Percentiles rank a stretch among this genome's conserved stretches.
Conservation (phyloP, 1,140 invertebrate genomes). For the Plectrocnemia conspersa region DNA sequence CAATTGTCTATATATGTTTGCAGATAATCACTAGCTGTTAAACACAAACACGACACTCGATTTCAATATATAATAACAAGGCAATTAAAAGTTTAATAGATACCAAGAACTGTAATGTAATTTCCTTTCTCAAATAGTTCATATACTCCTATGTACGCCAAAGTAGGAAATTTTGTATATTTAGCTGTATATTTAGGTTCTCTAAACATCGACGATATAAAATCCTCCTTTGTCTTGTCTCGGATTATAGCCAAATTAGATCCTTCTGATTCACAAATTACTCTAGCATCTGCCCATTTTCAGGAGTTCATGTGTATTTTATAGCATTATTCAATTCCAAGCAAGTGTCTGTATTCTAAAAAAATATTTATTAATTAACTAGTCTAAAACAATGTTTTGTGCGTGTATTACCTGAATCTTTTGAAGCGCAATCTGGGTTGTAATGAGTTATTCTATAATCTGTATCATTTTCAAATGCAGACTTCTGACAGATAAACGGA, state of each 20-base stretch:
- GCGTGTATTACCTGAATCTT: no score
- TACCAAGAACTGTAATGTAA: constrained; percentile 12
- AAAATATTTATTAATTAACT: neutral
- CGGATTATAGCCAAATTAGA: constrained; percentile 3
- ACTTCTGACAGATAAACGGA: constrained; percentile 6
- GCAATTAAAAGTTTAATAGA: neutral
- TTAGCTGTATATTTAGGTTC: neutral
- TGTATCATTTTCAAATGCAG: no score
- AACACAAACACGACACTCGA: no score
- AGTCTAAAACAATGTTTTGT: neutral
- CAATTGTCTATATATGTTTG: no score
- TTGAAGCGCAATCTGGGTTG: no score
- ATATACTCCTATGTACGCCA: constrained; percentile 9
- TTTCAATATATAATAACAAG: no score
- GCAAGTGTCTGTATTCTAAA: neutral
- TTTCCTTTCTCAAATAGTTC: constrained; percentile 12
- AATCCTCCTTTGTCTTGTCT: neutral
- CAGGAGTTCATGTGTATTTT: constrained; percentile 12
- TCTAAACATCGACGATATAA: neutral
- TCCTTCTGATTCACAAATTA: constrained; percentile 15
- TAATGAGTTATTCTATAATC: no score
- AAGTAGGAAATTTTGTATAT: neutral
- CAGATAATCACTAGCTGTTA: no score
- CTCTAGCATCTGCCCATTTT: constrained; percentile 8
- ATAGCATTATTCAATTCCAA: neutral